Evolutionary conservation across 2,888 invertebrate species (phyloP), one percentile per base, ranked within the genome.

Genomic region (Trichopria drosophilae): DNA sequence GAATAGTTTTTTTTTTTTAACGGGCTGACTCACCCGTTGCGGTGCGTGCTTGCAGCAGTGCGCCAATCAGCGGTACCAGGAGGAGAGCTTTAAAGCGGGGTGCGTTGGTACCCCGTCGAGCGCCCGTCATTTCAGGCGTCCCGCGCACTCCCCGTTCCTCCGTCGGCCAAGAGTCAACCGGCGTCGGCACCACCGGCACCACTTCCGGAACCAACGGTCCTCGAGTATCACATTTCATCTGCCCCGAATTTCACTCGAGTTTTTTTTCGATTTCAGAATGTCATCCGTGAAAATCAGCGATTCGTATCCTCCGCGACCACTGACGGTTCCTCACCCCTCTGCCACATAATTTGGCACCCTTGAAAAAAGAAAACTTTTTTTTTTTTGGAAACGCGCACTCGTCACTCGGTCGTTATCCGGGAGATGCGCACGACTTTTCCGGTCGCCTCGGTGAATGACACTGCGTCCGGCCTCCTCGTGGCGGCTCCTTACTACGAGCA

Each of bases 71-170:
- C 41, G 66, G 65, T 47, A 68, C 55, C 56, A 71, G 59, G 52
- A 69, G 59, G 53, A 70, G 62, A 55, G 62, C 64, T 43, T 59
- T 63, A 61, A 60, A 67, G 44, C 66, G 67, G 64, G 66, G 69
- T 66, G 65, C 62, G 58, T 61, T 63, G 62, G 66, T 65, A 64
- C 65, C 65, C 67, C 69, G 68, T 67, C 68, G 68, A 66, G 65
- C 66, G 66, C 62, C 67, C 71, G 71, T 71, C 73, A 73, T 73
- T 61, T 69, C 73, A 68, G 67, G 70, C 69, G 69, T 59, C 64
- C 63, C 64, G 67, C 68, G 65, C 68, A 24, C 34, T n/a, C n/a
- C n/a, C n/a, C n/a, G n/a, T n/a, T n/a, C n/a, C n/a, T n/a, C n/a
- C n/a, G n/a, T n/a, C n/a, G n/a, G n/a, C n/a, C n/a, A n/a, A n/a